Evolutionary conservation across 2,888 invertebrate species (phyloP).

Genomic region (Anthophora plumipes): DNA sequence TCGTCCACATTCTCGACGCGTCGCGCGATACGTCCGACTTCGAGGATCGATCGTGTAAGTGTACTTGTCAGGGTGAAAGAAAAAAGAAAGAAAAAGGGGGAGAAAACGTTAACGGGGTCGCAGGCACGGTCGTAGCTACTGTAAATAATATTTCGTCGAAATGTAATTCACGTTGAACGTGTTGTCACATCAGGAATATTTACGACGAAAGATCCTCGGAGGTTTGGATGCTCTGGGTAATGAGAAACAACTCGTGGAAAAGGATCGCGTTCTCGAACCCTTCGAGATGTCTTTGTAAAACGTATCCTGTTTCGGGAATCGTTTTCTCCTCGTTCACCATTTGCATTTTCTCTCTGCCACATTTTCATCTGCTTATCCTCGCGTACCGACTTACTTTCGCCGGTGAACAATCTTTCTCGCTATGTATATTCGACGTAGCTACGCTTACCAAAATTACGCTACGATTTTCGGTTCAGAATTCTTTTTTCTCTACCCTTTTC

Average conservation of each 20-base stretch:
- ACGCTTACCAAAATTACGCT: too few relatives aligned
- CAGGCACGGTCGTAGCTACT: slow-evolving; percentile 5
- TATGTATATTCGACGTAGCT: too few relatives aligned
- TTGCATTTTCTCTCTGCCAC: not conserved
- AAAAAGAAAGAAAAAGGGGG: slow-evolving; percentile 1
- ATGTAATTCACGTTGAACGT: slow-evolving; percentile 8
- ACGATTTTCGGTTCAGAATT: too few relatives aligned
- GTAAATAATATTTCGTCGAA: slow-evolving; percentile 20
- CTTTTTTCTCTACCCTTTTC: too few relatives aligned
- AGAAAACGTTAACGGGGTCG: slow-evolving; percentile 45
- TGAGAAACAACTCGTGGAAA: slow-evolving; percentile 52
- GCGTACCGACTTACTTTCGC: slow-evolving; percentile 2
- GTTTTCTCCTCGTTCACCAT: not conserved
- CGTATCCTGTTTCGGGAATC: slow-evolving; percentile 39
- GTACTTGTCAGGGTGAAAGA: slow-evolving; percentile 16
- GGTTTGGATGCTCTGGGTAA: slow-evolving; percentile 43
- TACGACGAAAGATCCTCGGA: slow-evolving; percentile 48
- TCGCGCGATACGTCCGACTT: slow-evolving; percentile 18
- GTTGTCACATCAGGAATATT: slow-evolving; percentile 54
- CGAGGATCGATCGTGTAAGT: slow-evolving; percentile 34
- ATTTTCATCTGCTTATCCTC: not conserved
- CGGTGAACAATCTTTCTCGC: not conserved
- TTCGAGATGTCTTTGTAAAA: slow-evolving; percentile 49
- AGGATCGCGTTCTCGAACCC: slow-evolving; percentile 13
- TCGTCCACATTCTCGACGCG: slow-evolving; percentile 8